phyloP scores from a whole-genome alignment of 2,888 invertebrate genomes.

The Lydus trimaculatus region DNA sequence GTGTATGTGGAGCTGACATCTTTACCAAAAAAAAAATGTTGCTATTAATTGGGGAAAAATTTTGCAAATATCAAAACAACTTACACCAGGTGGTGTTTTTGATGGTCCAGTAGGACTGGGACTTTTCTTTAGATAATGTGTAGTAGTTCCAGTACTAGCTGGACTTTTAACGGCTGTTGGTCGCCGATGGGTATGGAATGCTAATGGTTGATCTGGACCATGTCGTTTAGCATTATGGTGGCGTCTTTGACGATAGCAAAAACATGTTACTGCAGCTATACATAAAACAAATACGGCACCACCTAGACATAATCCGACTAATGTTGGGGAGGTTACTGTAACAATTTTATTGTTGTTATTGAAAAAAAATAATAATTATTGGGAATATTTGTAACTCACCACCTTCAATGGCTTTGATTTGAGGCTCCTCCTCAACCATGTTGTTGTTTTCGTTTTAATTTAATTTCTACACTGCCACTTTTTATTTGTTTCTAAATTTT shows the following conservation, averaged over 20 bases:
- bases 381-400: constrained; percentile 52
- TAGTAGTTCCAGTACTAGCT: constrained; percentile 67
- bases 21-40: constrained; percentile 34
- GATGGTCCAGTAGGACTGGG: constrained; percentile 81
- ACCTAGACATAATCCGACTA: constrained; percentile 70
- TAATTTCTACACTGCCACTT: constrained; percentile 11
- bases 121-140: constrained; percentile 90
- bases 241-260: constrained; percentile 69
- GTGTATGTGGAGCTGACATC: constrained; percentile 59
- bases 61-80: not conserved
- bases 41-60: not conserved
- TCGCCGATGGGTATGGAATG: constrained; percentile 76
- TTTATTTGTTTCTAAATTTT: constrained; percentile 26
- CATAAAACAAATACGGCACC: constrained; percentile 67
- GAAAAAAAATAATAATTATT: constrained; percentile 4
- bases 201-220: constrained; percentile 68
- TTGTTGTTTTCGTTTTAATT: constrained; percentile 10
- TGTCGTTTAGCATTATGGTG: constrained; percentile 58
- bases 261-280: constrained; percentile 69
- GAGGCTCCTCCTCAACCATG: constrained; percentile 67
- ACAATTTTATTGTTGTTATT: constrained; percentile 15
- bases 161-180: constrained; percentile 88
- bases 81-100: constrained; percentile 65
- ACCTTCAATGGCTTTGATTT: constrained; percentile 66
- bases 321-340: constrained; percentile 58